Base-by-base conservation (phyloP, 1,140 invertebrate species). In the Dysdera silvatica region DNA sequence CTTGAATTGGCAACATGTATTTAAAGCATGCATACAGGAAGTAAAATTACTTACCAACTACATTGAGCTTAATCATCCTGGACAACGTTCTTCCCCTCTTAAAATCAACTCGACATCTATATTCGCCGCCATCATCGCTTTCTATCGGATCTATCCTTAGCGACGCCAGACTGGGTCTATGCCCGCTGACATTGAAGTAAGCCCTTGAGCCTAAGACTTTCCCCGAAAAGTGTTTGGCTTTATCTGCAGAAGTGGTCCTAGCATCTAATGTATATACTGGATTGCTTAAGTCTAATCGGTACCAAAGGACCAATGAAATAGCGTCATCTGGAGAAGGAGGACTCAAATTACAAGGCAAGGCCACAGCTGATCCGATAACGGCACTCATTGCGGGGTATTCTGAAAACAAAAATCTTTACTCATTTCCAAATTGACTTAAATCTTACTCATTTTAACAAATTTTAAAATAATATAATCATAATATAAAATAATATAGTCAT, bases 221-320 rank as follows among this genome's bases (percentile, higher is more conserved):
- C 16, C 54, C 48, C 8, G 60, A 29, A 23, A 62, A 68, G 51
- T 71, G 70, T 55, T 67, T 65, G 14, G 67, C 65, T 31, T 61
- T 45, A 8, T 56, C 35, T 6, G 67, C 26, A 32, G 58, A 20
- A 10, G 41, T 43, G 8, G 26, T 59, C 20, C 70, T 62, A 7
- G 70, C 66, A 54, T 71, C 70, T 12, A 70, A 41, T 16, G 61
- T 69, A 47, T 91, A 92, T 68, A 94, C 82, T 41, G 90, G 89
- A 74, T 89, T 89, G 49, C 85, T 84, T 24, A 83, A 85, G 53
- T 84, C 84, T 72, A 90, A 86, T 67, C 87, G 81, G 76, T 90
- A 94, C 89, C 89, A 94, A 7, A 93, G 79, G 66, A 94, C 88
- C 85, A 92, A 88, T 75, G 89, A 88, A 64, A 91, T 87, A 66